Conservation (phyloP, 2,888 invertebrate species). For the Oscheius sp. region DNA sequence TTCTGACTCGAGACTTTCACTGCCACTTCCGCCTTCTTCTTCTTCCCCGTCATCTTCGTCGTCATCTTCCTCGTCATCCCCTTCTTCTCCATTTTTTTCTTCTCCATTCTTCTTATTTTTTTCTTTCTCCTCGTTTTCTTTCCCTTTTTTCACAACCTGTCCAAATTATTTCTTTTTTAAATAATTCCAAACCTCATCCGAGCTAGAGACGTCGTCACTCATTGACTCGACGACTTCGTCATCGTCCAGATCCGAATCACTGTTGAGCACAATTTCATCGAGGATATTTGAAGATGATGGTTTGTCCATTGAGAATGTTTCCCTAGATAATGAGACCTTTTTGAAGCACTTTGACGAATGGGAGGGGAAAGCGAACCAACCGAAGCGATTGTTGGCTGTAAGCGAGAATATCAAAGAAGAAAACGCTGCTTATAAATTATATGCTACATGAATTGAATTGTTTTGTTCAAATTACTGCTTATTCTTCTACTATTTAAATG, state of each 20-base stretch:
- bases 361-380: no score
- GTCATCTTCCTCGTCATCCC: background rate
- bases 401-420: no score
- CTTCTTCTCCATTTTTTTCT: constrained; percentile 3
- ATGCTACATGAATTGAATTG: no score
- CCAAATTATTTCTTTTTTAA: background rate
- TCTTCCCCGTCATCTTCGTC: constrained; percentile 40
- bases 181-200: constrained; percentile 12
- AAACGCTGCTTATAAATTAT: no score
- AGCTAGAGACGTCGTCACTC: constrained; percentile 11
- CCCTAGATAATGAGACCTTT: no score
- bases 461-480: no score
- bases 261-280: constrained; percentile 28
- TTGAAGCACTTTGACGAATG: no score
- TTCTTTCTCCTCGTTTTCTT: background rate
- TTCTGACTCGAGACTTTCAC: constrained; percentile 39
- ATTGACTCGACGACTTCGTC: constrained; percentile 23
- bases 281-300: constrained; percentile 6
- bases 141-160: background rate
- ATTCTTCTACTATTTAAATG: no score
- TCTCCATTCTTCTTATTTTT: background rate
- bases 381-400: no score
- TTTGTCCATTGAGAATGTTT: background rate
- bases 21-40: constrained; percentile 32
- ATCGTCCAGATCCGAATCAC: constrained; percentile 11